phyloP scores from a whole-genome alignment of 2,113 vertebrate species.

The Probosciger aterrimus region DNA sequence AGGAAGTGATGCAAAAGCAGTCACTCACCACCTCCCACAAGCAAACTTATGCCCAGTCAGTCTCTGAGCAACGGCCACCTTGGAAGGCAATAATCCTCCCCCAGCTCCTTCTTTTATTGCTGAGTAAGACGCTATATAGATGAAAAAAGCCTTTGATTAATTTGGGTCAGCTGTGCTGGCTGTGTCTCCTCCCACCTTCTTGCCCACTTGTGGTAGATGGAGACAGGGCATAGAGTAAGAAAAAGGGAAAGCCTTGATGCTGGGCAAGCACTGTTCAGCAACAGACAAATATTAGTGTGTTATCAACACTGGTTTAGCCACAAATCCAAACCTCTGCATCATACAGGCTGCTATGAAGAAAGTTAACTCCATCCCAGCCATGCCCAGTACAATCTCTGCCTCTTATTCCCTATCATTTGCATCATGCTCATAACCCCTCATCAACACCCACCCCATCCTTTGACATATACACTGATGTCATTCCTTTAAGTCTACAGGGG shows the following conservation, averaged over 20 bases:
- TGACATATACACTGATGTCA: neutral
- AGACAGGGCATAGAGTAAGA: neutral
- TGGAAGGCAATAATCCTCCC: neutral
- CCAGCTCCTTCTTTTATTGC: neutral
- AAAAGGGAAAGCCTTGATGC: neutral
- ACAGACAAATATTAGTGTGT: neutral
- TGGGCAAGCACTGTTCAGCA: neutral
- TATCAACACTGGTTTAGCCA: neutral
- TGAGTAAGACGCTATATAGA: neutral
- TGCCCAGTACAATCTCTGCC: neutral
- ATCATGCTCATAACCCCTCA: neutral
- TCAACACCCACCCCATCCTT: neutral
- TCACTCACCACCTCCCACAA: neutral
- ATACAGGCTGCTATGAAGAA: neutral
- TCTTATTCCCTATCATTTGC: neutral
- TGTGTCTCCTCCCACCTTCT: neutral
- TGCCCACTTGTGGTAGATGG: neutral
- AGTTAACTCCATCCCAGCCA: neutral
- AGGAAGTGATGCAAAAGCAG: neutral
- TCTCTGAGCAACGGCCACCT: neutral
- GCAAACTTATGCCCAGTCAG: neutral
- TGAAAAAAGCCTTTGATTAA: neutral
- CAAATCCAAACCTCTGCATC: neutral
- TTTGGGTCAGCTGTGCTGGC: neutral
- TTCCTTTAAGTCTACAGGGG: neutral